These are phyloP conservation scores for Heterocephalus glaber DNA, from an alignment of 2,113 vertebrate genomes.

Conservation along the genomic window DNA sequence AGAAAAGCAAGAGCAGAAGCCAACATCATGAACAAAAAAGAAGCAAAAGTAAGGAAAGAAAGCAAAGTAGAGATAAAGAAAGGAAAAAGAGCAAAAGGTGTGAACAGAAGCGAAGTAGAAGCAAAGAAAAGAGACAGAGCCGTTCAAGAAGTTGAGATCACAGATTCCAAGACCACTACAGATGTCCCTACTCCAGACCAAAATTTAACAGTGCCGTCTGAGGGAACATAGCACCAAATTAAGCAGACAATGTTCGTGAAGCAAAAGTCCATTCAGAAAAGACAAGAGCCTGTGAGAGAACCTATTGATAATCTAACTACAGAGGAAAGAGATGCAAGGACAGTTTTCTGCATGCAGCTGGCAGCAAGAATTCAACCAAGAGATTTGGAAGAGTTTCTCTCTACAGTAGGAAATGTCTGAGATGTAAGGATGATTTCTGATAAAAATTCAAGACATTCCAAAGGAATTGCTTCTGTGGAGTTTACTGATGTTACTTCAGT, in stretches of 20 bases:
- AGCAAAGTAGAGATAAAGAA: constrained; percentile 91
- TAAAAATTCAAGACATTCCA: constrained; percentile 96
- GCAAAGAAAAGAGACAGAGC: constrained; percentile 93
- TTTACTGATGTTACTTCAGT: constrained; percentile 97
- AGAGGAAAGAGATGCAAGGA: constrained; percentile 96
- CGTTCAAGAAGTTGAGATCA: constrained; percentile 92
- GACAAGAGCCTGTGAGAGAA: constrained; percentile 93
- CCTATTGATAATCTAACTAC: constrained; percentile 96
- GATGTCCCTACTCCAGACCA: constrained; percentile 94
- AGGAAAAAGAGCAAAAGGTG: constrained; percentile 92
- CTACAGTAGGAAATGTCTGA: constrained; percentile 97
- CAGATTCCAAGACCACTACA: constrained; percentile 91
- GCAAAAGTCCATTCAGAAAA: constrained; percentile 94
- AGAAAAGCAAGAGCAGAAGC: constrained; percentile 94
- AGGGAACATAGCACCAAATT: constrained; percentile 95
- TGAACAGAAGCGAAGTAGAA: constrained; percentile 92
- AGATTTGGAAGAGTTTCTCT: constrained; percentile 98
- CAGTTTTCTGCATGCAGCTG: constrained; percentile 98
- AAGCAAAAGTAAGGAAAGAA: constrained; percentile 93
- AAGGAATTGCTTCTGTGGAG: constrained; percentile 98
- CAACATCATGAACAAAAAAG: constrained; percentile 93
- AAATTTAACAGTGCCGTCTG: constrained; percentile 95
- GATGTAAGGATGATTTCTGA: constrained; percentile 97
- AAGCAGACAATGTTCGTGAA: constrained; percentile 92
- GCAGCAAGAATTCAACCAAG: constrained; percentile 96